A percentile compares a stretch with the other conserved stretches of the same genome.
phyloP scores from a whole-genome alignment of 2,113 vertebrate species.

The Hepsetus odoe region DNA sequence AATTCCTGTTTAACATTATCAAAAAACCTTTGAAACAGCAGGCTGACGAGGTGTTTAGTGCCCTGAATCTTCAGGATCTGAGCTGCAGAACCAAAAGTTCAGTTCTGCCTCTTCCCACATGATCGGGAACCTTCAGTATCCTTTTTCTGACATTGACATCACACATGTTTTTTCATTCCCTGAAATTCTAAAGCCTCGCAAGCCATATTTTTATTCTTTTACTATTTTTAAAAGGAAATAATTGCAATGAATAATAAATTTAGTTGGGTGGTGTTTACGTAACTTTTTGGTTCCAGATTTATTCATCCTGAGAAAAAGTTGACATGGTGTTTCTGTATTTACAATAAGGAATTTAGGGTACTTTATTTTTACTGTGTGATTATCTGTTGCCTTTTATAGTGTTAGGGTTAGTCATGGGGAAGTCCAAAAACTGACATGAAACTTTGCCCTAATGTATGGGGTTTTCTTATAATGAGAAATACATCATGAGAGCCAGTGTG shows the following conservation, averaged over 20 bases:
- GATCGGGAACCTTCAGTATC: background rate
- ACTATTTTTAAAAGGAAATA: background rate
- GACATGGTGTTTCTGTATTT: background rate
- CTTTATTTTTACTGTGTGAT: background rate
- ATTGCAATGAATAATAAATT: background rate
- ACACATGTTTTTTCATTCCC: background rate
- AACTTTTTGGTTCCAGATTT: background rate
- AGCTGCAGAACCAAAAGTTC: background rate
- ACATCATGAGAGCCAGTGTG: background rate
- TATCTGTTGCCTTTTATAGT: background rate
- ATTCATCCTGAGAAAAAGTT: background rate
- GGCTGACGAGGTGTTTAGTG: background rate
- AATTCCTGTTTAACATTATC: no score
- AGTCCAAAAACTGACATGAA: slow-evolving; percentile 39
- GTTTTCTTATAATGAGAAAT: background rate
- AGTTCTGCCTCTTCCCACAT: background rate
- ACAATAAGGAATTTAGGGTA: background rate
- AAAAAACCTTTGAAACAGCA: background rate
- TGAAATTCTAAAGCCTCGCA: background rate
- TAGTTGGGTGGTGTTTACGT: background rate
- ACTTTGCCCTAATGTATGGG: slow-evolving; percentile 3
- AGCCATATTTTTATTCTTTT: background rate
- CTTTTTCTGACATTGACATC: background rate
- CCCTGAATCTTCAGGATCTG: background rate
- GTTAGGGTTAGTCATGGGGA: slow-evolving; percentile 21